These are phyloP conservation scores for Agelas oroides DNA, from an alignment of 37 sponge, comb jelly and placozoan genomes.

Conservation along the genomic window DNA sequence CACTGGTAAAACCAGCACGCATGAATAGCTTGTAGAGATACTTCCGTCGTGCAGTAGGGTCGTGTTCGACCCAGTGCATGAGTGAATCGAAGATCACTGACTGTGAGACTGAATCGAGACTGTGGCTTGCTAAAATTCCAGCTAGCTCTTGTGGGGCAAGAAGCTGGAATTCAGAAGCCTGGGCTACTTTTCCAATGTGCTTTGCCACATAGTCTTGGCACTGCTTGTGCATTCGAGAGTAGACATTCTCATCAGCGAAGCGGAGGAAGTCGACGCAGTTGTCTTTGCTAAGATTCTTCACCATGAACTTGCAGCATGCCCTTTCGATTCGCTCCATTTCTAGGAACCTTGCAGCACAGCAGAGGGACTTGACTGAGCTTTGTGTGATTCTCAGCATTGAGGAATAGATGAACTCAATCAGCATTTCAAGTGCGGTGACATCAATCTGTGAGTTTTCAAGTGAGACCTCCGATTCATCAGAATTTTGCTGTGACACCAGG, in stretches of 20 bases:
- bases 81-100: not conserved
- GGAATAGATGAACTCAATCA: constrained; percentile 54
- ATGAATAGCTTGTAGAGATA: constrained; percentile 3
- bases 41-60: not conserved
- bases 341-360: constrained; percentile 19
- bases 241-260: constrained; percentile 23
- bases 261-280: constrained; percentile 10
- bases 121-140: not conserved
- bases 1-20: not conserved
- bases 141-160: not conserved
- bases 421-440: constrained; percentile 15
- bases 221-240: not conserved
- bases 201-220: constrained; percentile 16
- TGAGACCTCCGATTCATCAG: not conserved
- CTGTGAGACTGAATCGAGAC: not conserved
- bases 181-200: not conserved
- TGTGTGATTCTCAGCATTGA: constrained; percentile 34
- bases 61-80: constrained; percentile 11
- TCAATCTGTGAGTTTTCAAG: constrained; percentile 8
- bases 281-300: constrained; percentile 10
- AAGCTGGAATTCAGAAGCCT: not conserved
- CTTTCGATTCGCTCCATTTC: constrained; percentile 38
- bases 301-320: constrained; percentile 61
- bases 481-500: not conserved
- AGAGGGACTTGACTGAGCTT: constrained; percentile 24